Evolutionary conservation across 2,888 invertebrate species (phyloP), one percentile per base, ranked within the genome.

Genomic region (Leptinotarsa juncta): DNA sequence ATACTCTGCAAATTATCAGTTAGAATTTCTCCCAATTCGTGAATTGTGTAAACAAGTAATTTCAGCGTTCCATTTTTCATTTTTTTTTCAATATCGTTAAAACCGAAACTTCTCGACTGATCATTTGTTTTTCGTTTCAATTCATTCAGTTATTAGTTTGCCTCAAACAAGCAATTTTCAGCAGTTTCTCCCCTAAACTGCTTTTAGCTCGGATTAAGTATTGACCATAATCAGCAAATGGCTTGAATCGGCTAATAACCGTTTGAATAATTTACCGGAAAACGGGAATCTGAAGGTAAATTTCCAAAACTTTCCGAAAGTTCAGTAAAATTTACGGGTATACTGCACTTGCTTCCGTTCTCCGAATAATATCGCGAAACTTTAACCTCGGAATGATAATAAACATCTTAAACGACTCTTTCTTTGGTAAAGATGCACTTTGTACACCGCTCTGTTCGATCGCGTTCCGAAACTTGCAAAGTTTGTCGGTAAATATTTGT

Each of bases 261-360:
- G 57, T 15, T 57, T 57, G 18, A 20, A 57, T 57, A 57, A 57
- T 57, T 57, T 20, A 57, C 57, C 57, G 23, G 57, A 57, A 23
- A 57, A 57, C 57, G 23, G 14, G 20, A 57, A 20, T 14, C 20
- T 18, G 57, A 57, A 57, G 12, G 57, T 57, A 20, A 57, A 57
- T 57, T 20, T 20, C 18, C 57, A 20, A 23, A 57, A 18, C 1
- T 57, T 57, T 18, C 3, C 20, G 3, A 3, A 20, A 57, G 57
- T 57, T 57, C 14, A 3, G 53, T 53, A 53, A 18, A 53, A 53
- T 18, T 18, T 4, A 12, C 42, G 10, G 42, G 42, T 42, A 42
- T 42, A 42, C 10, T 18, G 57, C 20, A 20, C 20, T 20, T 57
- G 18, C 12, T 57, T 57, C 57, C 23, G 3, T 23, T 57, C 57